Base-by-base conservation (phyloP, 1,140 invertebrate species). In the Ips typographus region DNA sequence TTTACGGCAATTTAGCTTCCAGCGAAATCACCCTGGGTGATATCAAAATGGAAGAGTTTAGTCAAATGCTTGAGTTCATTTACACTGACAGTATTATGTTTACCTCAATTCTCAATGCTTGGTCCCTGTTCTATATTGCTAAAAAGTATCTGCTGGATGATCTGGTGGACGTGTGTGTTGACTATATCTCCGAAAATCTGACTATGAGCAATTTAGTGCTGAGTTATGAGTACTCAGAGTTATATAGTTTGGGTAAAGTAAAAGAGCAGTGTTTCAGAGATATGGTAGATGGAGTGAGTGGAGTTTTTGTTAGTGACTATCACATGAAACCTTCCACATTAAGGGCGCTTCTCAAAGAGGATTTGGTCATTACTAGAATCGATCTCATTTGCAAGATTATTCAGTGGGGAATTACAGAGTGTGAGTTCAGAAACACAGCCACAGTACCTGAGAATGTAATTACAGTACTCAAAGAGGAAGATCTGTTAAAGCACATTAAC, bases 1-100 rank as follows among this genome's bases (percentile, higher is more conserved):
- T 90, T 71, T 90, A 84, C 79, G 88, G 89, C 0, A 82, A 86
- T n/a, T 68, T 90, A 70, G 85, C 87, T 42, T 72, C 74, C 7
- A 58, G 80, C 52, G 80, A 81, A 71, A 82, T 86, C 64, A 57
- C 75, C 8, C 81, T 86, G 43, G 80, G 79, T 42, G 85, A 86
- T 71, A 84, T 85, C 53, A 80, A 82, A 74, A 79, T 83, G 51
- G 78, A 81, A 51, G 82, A 83, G 71, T 86, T 86, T 76, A 83
- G 83, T 76, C 77, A 84, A 49, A 76, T 85, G 62, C 72, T 86
- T 2, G 82, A 84, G 74, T 86, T 82, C 74, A 82, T 86, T 73
- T 86, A 86, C 70, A 85, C 83, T 36, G 83, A 84, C 63, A 81
- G 78, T 74, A 80, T 85, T 49, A 75, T 78, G 39, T 80, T 86